Percentiles rank a stretch among this genome's conserved stretches.
phyloP scores from a whole-genome alignment of 92 coral and sea anemone genomes.

The Virgularia gustaviana region DNA sequence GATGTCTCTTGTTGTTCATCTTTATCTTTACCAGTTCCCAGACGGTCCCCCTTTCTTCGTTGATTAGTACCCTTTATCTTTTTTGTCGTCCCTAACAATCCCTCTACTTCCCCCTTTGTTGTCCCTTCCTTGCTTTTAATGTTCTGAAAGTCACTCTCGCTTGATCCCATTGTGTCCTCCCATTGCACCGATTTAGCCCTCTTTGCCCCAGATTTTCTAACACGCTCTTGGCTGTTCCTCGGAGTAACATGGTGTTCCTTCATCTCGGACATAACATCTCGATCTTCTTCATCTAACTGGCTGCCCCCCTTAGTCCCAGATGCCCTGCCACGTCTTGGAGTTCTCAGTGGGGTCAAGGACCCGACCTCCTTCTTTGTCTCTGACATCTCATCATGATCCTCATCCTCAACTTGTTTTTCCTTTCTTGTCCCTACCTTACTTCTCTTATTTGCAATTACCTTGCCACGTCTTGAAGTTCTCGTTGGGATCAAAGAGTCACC shows the following conservation, averaged over 20 bases:
- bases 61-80: neutral
- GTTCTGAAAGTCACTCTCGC: neutral
- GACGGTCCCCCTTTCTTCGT: neutral
- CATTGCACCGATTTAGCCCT: neutral
- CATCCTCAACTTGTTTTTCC: neutral
- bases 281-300: constrained; percentile 25
- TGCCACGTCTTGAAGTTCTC: constrained; percentile 29
- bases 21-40: neutral
- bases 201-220: too few species aligned
- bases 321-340: too few species aligned
- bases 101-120: neutral
- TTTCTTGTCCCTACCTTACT: neutral
- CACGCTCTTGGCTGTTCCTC: neutral
- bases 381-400: neutral
- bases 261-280: neutral
- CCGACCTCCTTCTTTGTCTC: neutral
- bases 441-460: constrained; percentile 6
- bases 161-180: neutral
- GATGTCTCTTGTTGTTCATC: neutral
- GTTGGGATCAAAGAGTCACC: constrained; percentile 9
- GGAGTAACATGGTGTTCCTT: neutral
- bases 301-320: too few species aligned
- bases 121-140: neutral
- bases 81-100: neutral
- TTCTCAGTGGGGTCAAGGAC: neutral